Evolutionary conservation across 2,888 invertebrate genomes (phyloP).

Genomic region (Cerceris rybyensis): DNA sequence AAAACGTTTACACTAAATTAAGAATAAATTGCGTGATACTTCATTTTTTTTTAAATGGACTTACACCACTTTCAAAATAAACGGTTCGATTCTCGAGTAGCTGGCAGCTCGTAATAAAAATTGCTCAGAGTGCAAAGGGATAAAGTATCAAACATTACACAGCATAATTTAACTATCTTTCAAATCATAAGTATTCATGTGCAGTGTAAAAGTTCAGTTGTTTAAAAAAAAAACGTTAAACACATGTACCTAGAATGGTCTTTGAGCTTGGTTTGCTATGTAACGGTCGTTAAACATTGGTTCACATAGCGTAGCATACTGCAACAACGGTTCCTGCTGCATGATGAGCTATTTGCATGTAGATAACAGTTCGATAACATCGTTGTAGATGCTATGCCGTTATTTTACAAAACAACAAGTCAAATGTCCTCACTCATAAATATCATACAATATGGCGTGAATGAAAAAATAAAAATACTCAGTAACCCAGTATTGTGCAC

Average conservation of each 20-base stretch:
- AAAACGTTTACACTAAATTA: too few species aligned
- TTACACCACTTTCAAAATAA: too few species aligned
- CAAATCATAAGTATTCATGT: background rate
- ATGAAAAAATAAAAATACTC: too few species aligned
- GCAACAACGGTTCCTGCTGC: conserved; percentile 58
- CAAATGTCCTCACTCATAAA: background rate
- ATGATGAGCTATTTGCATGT: conserved; percentile 19
- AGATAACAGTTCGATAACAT: conserved; percentile 14
- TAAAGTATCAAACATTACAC: too few species aligned
- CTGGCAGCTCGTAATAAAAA: too few species aligned
- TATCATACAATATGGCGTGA: too few species aligned
- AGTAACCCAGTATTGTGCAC: too few species aligned
- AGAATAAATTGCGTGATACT: too few species aligned
- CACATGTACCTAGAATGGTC: conserved; percentile 29
- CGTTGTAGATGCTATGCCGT: background rate
- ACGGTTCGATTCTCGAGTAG: too few species aligned
- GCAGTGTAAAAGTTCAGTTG: background rate
- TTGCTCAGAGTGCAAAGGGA: too few species aligned
- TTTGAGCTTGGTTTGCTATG: conserved; percentile 55
- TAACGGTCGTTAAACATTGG: conserved; percentile 63
- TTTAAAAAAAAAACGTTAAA: conserved; percentile 10
- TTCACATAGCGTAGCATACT: conserved; percentile 53
- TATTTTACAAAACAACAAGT: conserved; percentile 16
- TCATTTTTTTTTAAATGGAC: too few species aligned
- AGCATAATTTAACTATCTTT: too few species aligned